phyloP scores from a whole-genome alignment of 1,140 invertebrate genomes.

The Gryllus bimaculatus region DNA sequence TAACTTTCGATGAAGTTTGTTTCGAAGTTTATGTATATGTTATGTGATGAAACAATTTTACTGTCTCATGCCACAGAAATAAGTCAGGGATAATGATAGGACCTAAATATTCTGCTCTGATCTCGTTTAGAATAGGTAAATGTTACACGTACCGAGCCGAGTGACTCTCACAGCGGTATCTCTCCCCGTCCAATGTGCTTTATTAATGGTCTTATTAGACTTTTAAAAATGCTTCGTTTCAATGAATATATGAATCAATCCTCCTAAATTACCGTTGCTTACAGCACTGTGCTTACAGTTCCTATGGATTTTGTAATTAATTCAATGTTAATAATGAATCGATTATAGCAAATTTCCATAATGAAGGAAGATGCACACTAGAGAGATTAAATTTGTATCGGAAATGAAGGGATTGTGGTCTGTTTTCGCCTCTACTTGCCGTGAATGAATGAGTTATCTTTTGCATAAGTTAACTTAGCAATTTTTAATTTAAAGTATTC shows the following conservation, averaged over 20 bases:
- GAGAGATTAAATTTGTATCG: neutral
- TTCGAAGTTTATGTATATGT: too few relatives aligned
- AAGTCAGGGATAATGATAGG: too few relatives aligned
- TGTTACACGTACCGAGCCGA: neutral
- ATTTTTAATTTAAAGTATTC: too few relatives aligned
- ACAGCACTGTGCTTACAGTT: neutral
- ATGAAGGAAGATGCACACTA: neutral
- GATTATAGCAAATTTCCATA: neutral
- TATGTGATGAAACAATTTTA: too few relatives aligned
- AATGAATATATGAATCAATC: constrained; percentile 6
- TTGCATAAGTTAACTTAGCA: too few relatives aligned
- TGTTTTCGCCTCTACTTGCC: neutral
- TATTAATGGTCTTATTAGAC: neutral
- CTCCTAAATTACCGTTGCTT: neutral
- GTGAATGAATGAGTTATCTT: too few relatives aligned
- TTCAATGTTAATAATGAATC: constrained; percentile 2
- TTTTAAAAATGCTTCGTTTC: neutral
- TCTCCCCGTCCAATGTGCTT: neutral
- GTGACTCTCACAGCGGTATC: neutral
- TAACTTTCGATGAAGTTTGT: too few relatives aligned
- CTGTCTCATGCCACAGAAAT: too few relatives aligned
- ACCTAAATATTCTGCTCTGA: too few relatives aligned
- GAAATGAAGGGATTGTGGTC: neutral
- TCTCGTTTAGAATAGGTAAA: too few relatives aligned
- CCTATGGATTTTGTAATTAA: neutral